Base-by-base conservation (phyloP, 2,797 vertebrate species). In the Avahi laniger region DNA sequence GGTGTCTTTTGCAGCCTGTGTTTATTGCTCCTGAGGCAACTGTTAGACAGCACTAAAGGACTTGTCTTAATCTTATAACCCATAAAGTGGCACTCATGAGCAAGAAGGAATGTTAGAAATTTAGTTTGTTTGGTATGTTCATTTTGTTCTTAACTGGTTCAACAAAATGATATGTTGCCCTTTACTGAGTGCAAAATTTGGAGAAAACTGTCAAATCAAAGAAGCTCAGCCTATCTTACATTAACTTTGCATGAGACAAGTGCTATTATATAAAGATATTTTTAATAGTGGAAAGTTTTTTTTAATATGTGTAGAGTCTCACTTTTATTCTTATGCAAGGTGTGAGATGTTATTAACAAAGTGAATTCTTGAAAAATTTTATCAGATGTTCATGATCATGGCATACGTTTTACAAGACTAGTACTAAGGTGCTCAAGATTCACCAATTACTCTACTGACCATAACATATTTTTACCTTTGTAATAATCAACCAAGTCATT, bases 121-220 rank as follows among this genome's bases (percentile, higher is more conserved):
- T 59, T 59, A 76, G 93, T 88, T 93, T 91, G n/a, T 20, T 80
- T 94, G 48, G 33, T 48, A 75, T 80, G 79, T 28, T 86, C 52
- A 86, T 92, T 92, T 57, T 92, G 35, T 89, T 92, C 38, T 85
- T 95, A 96, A 91, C 17, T 48, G 26, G 30, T 48, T 91, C 89
- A 89, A 72, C 33, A 82, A n/a, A 94, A 43, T 59, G 18, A 38
- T 86, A 82, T 89, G 48, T 90, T 78, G 70, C 8, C 28, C 72
- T 93, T 93, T 83, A 86, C 11, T 59, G 18, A 1, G 26, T 82
- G 7, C 33, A 93, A 91, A 83, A 33, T 79, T 83, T 54, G 70
- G 24, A 87, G 33, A 43, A 76, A 93, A 79, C 7, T 70, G 5
- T 87, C 41, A 90, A 78, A 82, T 86, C 35, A 69, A 90, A 75